Percentiles rank a stretch among this genome's conserved stretches.
phyloP scores from a whole-genome alignment of 2,888 invertebrate genomes.

The Plagodis pulveraria region DNA sequence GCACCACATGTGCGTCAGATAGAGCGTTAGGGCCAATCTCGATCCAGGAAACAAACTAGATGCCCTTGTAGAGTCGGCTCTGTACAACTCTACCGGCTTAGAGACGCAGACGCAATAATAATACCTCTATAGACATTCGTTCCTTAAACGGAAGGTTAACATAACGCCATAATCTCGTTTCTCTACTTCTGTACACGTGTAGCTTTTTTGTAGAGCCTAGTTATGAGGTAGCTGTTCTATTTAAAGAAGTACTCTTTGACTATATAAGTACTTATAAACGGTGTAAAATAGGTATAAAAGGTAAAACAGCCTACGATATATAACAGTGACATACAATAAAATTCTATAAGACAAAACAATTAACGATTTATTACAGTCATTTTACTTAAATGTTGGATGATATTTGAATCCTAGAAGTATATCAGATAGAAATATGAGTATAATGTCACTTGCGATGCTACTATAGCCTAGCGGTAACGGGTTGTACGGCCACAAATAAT shows the following conservation, averaged over 20 bases:
- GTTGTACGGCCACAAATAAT: too few species aligned
- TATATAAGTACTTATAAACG: not conserved
- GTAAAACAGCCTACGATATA: too few species aligned
- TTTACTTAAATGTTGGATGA: too few species aligned
- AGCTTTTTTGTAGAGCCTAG: constrained; percentile 19
- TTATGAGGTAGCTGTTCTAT: constrained; percentile 3
- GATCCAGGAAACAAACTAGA: constrained; percentile 73
- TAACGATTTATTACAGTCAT: too few species aligned
- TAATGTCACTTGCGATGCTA: too few species aligned
- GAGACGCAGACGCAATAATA: constrained; percentile 50
- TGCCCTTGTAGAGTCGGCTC: constrained; percentile 65
- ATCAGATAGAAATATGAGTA: too few species aligned
- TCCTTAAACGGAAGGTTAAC: constrained; percentile 56
- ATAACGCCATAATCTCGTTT: constrained; percentile 47
- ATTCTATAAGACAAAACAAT: too few species aligned
- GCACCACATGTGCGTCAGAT: constrained; percentile 34
- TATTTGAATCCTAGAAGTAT: too few species aligned
- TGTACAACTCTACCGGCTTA: constrained; percentile 23
- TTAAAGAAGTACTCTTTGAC: not conserved
- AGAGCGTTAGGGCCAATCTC: constrained; percentile 53
- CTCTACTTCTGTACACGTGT: constrained; percentile 32
- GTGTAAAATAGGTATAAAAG: too few species aligned
- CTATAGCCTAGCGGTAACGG: too few species aligned
- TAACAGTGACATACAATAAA: too few species aligned
- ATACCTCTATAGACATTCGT: constrained; percentile 40